A percentile compares a stretch with the other conserved stretches of the same genome.
Conservation (phyloP, 1,140 invertebrate species). For the Scaptomyza montana region DNA sequence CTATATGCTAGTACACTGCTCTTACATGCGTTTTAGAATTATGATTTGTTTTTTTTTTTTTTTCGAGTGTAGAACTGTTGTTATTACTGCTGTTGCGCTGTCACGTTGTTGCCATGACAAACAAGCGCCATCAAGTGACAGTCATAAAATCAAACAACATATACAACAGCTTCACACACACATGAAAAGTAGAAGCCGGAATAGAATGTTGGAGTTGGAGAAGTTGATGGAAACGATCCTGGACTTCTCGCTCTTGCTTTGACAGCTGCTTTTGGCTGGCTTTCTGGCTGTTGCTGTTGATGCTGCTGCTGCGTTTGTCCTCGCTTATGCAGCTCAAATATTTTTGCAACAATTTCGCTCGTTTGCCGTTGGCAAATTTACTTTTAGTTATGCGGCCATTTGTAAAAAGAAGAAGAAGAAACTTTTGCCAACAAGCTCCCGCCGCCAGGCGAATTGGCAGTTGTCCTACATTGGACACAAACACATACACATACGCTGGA, state of each 20-base stretch:
- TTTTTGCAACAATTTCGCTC: conserved; percentile 78
- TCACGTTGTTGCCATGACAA: conserved; percentile 67
- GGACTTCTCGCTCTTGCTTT: not conserved
- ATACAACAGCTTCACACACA: not conserved
- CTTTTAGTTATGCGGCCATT: conserved; percentile 75
- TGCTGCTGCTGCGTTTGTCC: not conserved
- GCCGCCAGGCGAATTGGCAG: conserved; percentile 22
- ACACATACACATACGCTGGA: not conserved
- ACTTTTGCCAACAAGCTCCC: conserved; percentile 25
- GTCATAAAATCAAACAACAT: conserved; percentile 74
- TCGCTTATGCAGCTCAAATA: conserved; percentile 73
- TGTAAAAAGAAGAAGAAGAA: conserved; percentile 35
- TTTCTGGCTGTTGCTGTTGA: not conserved
- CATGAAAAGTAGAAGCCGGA: not conserved
- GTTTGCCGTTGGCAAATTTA: conserved; percentile 72
- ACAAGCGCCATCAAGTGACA: conserved; percentile 75
- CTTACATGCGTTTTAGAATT: no score
- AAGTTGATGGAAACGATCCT: not conserved
- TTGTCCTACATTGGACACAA: conserved; percentile 8
- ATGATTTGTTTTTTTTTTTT: no score
- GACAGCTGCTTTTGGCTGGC: no score
- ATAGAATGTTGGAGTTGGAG: conserved; percentile 26
- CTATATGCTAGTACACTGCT: no score
- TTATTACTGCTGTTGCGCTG: not conserved
- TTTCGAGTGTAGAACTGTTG: not conserved